A percentile compares a stretch with the other conserved stretches of the same genome.
Evolutionary conservation across 2,797 vertebrate genomes (phyloP).

Genomic region (Mionectes olivaceus): DNA sequence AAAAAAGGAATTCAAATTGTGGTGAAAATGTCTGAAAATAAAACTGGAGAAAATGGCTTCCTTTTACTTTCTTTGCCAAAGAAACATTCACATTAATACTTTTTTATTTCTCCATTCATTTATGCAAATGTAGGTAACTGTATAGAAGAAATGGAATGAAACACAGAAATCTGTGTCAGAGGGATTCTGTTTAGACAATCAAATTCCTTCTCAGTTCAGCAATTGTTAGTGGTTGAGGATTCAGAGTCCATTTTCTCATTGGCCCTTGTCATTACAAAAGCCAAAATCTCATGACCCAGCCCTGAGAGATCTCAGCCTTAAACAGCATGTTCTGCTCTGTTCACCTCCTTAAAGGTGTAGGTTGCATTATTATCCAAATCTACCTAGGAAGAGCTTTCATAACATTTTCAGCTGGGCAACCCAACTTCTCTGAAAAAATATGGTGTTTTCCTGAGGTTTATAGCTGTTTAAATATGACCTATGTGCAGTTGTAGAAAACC

Average conservation of each 20-base stretch:
- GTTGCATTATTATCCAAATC: neutral
- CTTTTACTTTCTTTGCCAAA: constrained; percentile 42
- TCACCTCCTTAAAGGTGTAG: neutral
- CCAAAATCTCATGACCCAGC: neutral
- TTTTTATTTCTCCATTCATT: neutral
- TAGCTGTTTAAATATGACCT: neutral
- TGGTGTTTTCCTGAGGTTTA: neutral
- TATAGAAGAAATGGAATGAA: neutral
- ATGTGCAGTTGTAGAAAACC: neutral
- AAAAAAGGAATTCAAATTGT: neutral
- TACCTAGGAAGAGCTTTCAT: neutral
- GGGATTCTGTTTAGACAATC: neutral
- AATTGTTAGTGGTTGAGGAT: neutral
- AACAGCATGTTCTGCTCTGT: neutral
- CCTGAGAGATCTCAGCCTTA: neutral
- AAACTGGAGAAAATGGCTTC: constrained; percentile 17
- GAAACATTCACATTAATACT: neutral
- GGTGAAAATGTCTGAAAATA: constrained; percentile 57
- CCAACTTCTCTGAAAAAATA: neutral
- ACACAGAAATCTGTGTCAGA: neutral
- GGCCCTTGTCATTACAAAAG: neutral
- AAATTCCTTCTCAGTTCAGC: neutral
- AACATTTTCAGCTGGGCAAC: neutral
- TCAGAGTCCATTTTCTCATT: neutral
- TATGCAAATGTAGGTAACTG: neutral